Evolutionary conservation across 23 tunicate species (phyloP), one percentile per base, ranked within the genome.

Genomic region (Trididemnum clinides): DNA sequence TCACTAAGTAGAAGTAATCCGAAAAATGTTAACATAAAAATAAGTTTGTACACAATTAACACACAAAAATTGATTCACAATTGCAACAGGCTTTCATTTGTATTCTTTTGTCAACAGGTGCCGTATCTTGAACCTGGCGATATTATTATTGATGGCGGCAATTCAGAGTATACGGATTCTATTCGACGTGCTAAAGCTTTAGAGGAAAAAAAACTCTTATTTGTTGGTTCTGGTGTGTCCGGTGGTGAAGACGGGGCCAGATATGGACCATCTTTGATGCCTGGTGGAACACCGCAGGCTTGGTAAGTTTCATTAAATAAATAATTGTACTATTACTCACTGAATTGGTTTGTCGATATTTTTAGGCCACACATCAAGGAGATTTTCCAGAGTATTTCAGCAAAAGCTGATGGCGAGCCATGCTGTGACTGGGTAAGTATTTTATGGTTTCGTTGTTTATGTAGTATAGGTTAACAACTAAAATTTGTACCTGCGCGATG

Each of bases 191-290:
- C 71, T 35, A 75, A 81, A 38, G 31, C 22, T 29, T 59, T 94
- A 21, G 91, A 85, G 25, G 82, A 71, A 49, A 94, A 94, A 64
- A 57, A 64, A 19, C 44, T 94, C 28, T 36, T 85, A 22, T 94
- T 94, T 94, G 94, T 94, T 31, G 98, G 98, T n/a, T 89, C 90
- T 44, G 98, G 98, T 39, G 98, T 94, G 0, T 89, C 94, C 38
- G 98, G 98, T 19, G 98, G 98, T 71, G 98, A 94, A 81, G 98
- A 94, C 39, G 98, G 98, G 34, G 98, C 98, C 7, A 57, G 98
- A 54, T 94, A 94, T 50, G 98, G 98, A 26, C 98, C 98, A 0
- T 94, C 98, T 25, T 85, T 94, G 1, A 94, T 94, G 98, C 98
- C 98, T 5, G 98, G 98, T 0, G 98, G 98, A 0, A 85, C 98